Base-by-base conservation (phyloP, 1,140 invertebrate genomes). In the Hormaphis cornu region DNA sequence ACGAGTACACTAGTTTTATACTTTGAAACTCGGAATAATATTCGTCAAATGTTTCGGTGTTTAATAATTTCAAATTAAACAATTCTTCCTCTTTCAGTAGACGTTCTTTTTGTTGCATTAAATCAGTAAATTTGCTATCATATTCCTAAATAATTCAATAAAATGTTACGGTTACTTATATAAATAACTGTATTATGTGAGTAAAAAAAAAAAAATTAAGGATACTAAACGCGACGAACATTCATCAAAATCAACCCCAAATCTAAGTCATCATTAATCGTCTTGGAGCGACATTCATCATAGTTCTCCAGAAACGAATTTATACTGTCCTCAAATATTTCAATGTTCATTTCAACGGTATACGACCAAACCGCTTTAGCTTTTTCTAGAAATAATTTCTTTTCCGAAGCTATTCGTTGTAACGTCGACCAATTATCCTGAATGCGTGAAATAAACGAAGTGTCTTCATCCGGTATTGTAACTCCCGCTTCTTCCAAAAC, bases 31-130 rank as follows among this genome's bases (percentile, higher is more conserved):
- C 44, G 1, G 40, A 22, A 48, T 66, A 48, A 20, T 20, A 46
- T 6, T 7, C 22, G 33, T 66, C 61, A 28, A 66, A 66, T 30
- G 14, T 10, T 3, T 50, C 44, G 14, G 61, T 48, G 10, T 50
- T 28, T 48, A 66, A 48, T 22, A 48, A 35, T 48, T 50, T 66
- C 20, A 48, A 33, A 35, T 33, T 50, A 30, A 48, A 66, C 22
- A 66, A 3, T 8, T 66, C 20, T 50, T 66, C 44, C 4, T 33
- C 61, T 2, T 16, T 33, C 2, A 22, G 18, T 33, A 66, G 22
- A 50, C 14, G 12, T 35, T 66, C 40, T 33, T 66, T 66, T 24
- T 22, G 26, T 20, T 48, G 0, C 44, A 50, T 66, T 4, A 66
- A 35, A 5, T 33, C 7, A 14, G n/a, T 18, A 33, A 66, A 66